Base-by-base conservation (phyloP, 1,140 invertebrate genomes). In the Lepidurus couesii region DNA sequence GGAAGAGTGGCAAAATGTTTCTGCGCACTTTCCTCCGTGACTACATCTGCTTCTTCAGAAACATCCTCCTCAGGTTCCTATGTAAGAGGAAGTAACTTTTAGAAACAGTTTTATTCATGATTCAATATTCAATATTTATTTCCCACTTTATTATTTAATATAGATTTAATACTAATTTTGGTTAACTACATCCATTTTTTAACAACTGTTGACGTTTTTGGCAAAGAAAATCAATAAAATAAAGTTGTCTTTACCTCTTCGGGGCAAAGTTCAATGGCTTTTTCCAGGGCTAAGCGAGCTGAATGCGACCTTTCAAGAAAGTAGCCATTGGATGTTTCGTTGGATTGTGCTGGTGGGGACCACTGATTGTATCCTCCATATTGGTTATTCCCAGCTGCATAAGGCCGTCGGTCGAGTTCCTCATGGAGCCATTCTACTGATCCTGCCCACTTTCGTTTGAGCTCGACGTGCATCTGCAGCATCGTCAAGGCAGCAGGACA, bases 401-500 rank as follows among this genome's bases (percentile, higher is more conserved):
- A 77, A 16, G 76, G 73, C 16, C 82, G 84, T 80, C 88, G 85
- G 78, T 98, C 95, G 75, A 98, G 88, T 86, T 98, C 96, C 84
- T 98, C 95, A 85, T 96, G 94, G 77, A 98, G 88, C 96, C 97
- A 98, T 76, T 94, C 92, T 1, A 97, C 93, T 45, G 95, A 93
- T 81, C 90, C 87, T 9, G 89, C 88, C 95, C 95, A 98, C 83
- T 95, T 95, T 65, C 91, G 88, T 81, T 92, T 91, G 34, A 97
- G 86, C 81, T 95, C 92, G 0, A 88, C 86, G 85, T 91, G 92
- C 16, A 88, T 89, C 82, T 92, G 89, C 73, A 97, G 86, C 84
- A 96, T 90, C 78, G 89, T 87, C 82, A 93, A 88, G 1, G 92
- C 92, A 44, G 88, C 84, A 43, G 89, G 89, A 84, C 93, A 95